Evolutionary conservation across 1,140 invertebrate species (phyloP).

Genomic region (Phortica variegata): DNA sequence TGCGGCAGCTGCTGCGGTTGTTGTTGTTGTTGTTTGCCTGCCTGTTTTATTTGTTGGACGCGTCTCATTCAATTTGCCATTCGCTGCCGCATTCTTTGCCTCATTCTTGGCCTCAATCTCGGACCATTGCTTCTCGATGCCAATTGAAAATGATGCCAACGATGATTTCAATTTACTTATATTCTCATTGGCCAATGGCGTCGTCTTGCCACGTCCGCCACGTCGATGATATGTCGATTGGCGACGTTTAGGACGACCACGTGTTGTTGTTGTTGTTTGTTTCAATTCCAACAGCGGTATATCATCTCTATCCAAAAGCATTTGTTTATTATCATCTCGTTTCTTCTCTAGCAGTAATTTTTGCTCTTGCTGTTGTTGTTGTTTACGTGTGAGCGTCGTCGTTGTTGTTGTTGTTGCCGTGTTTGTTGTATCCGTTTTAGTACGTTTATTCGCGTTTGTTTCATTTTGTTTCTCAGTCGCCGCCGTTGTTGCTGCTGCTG

Average conservation of each 20-base stretch:
- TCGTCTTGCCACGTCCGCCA: constrained; percentile 22
- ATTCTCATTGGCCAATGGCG: constrained; percentile 27
- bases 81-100: constrained; percentile 25
- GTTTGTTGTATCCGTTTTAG: too few species aligned
- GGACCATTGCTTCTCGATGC: constrained; percentile 45
- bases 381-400: too few species aligned
- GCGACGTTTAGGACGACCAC: constrained; percentile 32
- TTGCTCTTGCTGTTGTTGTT: too few species aligned
- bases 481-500: neutral
- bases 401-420: too few species aligned
- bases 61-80: too few species aligned
- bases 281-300: neutral
- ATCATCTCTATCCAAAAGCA: too few species aligned
- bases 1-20: neutral
- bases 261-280: neutral
- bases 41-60: too few species aligned
- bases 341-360: too few species aligned
- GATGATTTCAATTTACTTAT: constrained; percentile 46
- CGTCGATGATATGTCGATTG: constrained; percentile 40
- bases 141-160: constrained; percentile 48
- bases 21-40: constrained; percentile 15
- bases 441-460: neutral
- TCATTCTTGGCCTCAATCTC: constrained; percentile 32
- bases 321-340: too few species aligned
- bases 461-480: neutral